Conservation (phyloP, 2,113 vertebrate genomes). For the Hippotragus niger region DNA sequence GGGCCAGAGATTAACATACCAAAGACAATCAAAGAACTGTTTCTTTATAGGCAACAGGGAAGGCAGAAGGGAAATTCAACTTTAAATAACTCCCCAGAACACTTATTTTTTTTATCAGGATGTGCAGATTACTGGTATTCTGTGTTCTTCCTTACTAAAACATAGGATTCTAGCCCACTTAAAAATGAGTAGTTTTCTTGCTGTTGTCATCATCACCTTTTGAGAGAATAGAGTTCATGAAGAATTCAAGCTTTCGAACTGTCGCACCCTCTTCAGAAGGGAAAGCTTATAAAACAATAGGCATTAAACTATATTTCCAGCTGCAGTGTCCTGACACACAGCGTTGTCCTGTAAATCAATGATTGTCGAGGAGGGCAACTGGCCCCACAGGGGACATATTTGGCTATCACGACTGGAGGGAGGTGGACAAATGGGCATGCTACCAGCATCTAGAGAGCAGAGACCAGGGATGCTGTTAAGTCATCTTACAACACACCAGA, state of each 20-base stretch:
- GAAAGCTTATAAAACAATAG: slow-evolving; percentile 40
- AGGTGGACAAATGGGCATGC: background rate
- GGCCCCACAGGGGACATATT: background rate
- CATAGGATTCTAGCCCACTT: slow-evolving; percentile 33
- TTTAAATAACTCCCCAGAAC: background rate
- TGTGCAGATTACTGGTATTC: background rate
- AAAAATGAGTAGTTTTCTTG: slow-evolving; percentile 58
- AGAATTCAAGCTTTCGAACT: background rate
- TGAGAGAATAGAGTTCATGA: background rate
- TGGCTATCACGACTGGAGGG: background rate
- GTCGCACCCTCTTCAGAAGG: background rate
- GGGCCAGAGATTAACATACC: slow-evolving; percentile 54
- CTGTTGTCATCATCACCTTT: background rate
- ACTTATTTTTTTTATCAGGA: background rate
- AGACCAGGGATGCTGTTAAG: background rate
- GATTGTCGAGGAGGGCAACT: background rate
- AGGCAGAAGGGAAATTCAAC: background rate
- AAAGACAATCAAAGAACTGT: slow-evolving; percentile 5
- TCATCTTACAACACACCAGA: background rate
- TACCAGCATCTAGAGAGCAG: background rate
- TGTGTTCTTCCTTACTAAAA: slow-evolving; percentile 40
- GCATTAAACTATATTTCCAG: slow-evolving; percentile 1
- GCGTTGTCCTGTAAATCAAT: background rate
- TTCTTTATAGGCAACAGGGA: background rate
- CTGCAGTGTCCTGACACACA: background rate